Percentiles rank a stretch among this genome's conserved stretches.
phyloP scores from a whole-genome alignment of 2,113 vertebrate species.

The Seriola aureovittata region DNA sequence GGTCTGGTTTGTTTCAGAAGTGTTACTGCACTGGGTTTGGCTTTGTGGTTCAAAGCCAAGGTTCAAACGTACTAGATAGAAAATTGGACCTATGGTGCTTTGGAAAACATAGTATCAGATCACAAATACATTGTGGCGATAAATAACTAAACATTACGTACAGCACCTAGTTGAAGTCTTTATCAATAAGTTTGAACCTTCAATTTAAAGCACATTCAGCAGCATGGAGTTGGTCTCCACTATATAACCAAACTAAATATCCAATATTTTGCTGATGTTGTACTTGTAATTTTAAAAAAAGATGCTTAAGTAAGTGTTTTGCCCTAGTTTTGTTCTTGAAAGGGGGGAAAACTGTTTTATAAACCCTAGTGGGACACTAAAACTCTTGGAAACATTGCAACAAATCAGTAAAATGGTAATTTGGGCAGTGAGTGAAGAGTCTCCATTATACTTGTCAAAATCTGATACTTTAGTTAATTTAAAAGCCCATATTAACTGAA shows the following conservation, averaged over 20 bases:
- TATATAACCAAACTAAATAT: neutral
- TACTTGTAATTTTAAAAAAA: neutral
- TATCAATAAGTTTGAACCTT: neutral
- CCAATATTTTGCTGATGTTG: neutral
- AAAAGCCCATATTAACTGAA: neutral
- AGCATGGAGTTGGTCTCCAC: neutral
- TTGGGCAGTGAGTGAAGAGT: neutral
- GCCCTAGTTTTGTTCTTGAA: neutral
- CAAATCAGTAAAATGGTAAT: neutral
- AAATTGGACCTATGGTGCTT: neutral
- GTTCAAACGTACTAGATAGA: neutral
- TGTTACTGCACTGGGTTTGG: conserved; percentile 7
- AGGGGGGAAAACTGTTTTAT: neutral
- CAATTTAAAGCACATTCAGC: neutral
- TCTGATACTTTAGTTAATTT: neutral
- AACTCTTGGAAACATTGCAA: neutral
- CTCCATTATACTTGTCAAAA: neutral
- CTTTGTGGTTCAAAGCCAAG: neutral
- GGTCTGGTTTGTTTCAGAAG: conserved; percentile 47
- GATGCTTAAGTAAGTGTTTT: neutral
- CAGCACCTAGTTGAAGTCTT: neutral
- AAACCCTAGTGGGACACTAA: neutral
- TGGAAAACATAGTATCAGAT: neutral
- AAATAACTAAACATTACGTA: neutral
- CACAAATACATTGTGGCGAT: neutral